Conservation (phyloP, 2,113 vertebrate genomes). For the Marcusenius ussheri region DNA sequence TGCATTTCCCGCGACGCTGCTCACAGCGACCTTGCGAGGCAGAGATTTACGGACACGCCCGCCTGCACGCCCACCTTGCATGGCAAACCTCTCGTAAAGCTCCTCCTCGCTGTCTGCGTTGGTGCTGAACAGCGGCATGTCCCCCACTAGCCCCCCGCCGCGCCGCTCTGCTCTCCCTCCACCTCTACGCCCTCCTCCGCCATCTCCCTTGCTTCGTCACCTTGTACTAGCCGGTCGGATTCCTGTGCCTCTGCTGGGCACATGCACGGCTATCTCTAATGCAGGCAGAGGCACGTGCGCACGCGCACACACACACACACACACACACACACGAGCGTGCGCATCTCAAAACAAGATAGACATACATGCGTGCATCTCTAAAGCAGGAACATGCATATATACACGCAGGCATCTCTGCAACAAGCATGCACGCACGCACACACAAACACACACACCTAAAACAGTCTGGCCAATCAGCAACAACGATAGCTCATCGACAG, state of each 20-base stretch:
- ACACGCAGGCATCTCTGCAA: not conserved
- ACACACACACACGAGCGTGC: not conserved
- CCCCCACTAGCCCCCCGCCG: not conserved
- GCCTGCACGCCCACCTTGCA: constrained; percentile 52
- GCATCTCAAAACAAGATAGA: not conserved
- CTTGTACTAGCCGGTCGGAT: not conserved
- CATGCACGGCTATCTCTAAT: not conserved
- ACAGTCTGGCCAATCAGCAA: not conserved
- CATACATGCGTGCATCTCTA: not conserved
- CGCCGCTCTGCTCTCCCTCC: not conserved
- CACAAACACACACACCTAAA: not conserved
- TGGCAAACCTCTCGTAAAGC: constrained; percentile 41
- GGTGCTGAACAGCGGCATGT: constrained; percentile 53
- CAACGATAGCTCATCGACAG: not conserved
- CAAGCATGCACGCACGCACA: not conserved
- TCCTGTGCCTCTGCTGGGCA: constrained; percentile 1
- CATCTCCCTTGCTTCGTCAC: not conserved
- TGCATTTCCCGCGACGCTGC: not conserved
- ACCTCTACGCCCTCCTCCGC: not conserved
- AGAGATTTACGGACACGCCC: not conserved
- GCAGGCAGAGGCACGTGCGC: not conserved
- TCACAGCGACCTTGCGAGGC: not conserved
- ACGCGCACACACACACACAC: not conserved
- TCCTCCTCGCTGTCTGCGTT: constrained; percentile 50
- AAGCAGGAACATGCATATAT: not conserved